phyloP scores from a whole-genome alignment of 2,113 vertebrate species.

The Naja naja region DNA sequence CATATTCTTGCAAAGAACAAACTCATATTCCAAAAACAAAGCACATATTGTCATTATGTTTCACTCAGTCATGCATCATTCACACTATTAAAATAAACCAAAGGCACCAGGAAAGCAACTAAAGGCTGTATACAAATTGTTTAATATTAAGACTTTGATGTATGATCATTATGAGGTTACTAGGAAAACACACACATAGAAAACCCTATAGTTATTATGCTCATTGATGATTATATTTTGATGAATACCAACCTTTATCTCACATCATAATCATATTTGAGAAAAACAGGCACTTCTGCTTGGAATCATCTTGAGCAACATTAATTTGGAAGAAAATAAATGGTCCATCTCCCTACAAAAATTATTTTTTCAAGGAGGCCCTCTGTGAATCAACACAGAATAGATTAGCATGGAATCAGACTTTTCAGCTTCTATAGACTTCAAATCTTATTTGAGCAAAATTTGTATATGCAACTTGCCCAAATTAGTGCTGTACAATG shows the following conservation, averaged over 20 bases:
- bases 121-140: constrained; percentile 23
- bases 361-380: background rate
- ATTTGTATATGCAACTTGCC: background rate
- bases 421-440: background rate
- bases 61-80: constrained; percentile 9
- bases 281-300: background rate
- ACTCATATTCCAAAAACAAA: background rate
- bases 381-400: background rate
- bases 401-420: background rate
- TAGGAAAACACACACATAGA: constrained; percentile 8
- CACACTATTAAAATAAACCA: background rate
- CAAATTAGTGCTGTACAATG: background rate
- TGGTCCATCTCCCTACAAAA: background rate
- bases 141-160: constrained; percentile 2
- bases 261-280: background rate
- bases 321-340: background rate
- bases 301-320: background rate
- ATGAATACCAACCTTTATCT: background rate
- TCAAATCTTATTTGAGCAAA: background rate
- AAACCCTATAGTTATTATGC: background rate
- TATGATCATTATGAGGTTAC: background rate
- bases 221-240: accelerated
- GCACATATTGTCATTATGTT: constrained; percentile 15
- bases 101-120: background rate
- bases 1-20: background rate